Conservation (phyloP, 2,888 invertebrate species). For the Marronus borbonicus region DNA sequence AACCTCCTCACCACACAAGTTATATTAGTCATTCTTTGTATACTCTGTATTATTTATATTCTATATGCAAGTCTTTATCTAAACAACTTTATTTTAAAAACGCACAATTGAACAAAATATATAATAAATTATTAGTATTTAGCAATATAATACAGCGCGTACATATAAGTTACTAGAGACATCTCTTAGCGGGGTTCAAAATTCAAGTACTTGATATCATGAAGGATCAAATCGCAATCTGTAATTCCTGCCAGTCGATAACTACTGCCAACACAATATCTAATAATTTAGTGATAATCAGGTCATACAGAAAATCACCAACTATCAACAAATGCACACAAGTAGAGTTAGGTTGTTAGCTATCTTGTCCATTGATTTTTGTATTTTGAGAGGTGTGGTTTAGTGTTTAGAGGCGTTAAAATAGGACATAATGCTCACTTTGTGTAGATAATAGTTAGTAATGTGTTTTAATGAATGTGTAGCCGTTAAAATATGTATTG, state of each 20-base stretch:
- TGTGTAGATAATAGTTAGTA: slow-evolving; percentile 54
- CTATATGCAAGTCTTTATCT: no score
- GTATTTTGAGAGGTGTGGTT: slow-evolving; percentile 60
- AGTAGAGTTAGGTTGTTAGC: slow-evolving; percentile 36
- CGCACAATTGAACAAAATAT: no score
- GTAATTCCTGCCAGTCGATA: background rate
- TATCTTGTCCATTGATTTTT: slow-evolving; percentile 61
- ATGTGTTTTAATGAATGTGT: slow-evolving; percentile 47
- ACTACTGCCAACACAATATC: background rate
- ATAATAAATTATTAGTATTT: no score
- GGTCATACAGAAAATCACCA: slow-evolving; percentile 50
- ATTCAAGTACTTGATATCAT: no score
- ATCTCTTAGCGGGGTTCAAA: no score
- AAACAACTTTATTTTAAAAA: no score
- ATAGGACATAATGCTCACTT: slow-evolving; percentile 53
- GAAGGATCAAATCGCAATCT: no score
- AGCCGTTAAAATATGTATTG: slow-evolving; percentile 50
- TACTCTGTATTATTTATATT: no score
- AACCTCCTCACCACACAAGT: no score
- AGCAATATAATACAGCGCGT: no score
- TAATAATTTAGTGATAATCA: slow-evolving; percentile 37
- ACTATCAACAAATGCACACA: slow-evolving; percentile 49
- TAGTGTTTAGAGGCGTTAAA: slow-evolving; percentile 57
- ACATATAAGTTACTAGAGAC: no score
- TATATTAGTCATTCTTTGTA: no score